phyloP scores from a whole-genome alignment of 2,797 vertebrate species.

The Sparidentex hasta region DNA sequence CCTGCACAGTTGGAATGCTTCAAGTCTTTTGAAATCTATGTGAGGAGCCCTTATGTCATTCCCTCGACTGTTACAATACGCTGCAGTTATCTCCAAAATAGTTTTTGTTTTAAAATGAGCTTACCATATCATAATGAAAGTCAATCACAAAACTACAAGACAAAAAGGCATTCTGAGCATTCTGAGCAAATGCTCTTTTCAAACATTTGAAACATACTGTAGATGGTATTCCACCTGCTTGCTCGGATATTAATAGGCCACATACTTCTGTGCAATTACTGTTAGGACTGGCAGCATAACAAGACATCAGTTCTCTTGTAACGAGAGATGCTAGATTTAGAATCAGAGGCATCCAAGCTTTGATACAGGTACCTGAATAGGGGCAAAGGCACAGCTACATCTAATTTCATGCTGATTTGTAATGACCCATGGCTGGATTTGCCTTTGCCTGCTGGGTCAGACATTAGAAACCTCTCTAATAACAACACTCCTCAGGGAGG shows the following conservation, averaged over 20 bases:
- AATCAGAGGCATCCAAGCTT: conserved; percentile 24
- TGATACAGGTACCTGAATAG: conserved; percentile 10
- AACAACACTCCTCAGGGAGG: conserved; percentile 18
- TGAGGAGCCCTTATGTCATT: neutral
- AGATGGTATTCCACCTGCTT: conserved; percentile 15
- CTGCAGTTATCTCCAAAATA: neutral
- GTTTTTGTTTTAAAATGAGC: conserved; percentile 1
- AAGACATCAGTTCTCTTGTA: conserved; percentile 12
- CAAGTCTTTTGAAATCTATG: conserved; percentile 1
- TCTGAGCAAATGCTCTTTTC: neutral
- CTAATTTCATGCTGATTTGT: conserved; percentile 55
- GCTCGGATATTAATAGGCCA: conserved; percentile 17
- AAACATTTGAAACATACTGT: conserved; percentile 8
- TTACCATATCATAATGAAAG: neutral
- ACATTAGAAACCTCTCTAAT: conserved; percentile 35
- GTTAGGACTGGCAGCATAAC: conserved; percentile 19
- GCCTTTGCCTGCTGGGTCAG: conserved; percentile 45
- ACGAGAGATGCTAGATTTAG: conserved; percentile 28
- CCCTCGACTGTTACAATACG: neutral
- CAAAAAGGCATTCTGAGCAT: neutral
- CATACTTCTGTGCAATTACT: conserved; percentile 36
- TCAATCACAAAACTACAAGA: neutral
- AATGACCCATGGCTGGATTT: conserved; percentile 58
- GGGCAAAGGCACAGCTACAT: conserved; percentile 45
- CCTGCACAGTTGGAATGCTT: neutral